These are phyloP conservation scores for Psephotus haematonotus DNA, from an alignment of 2,113 vertebrate species.

Conservation along the genomic window DNA sequence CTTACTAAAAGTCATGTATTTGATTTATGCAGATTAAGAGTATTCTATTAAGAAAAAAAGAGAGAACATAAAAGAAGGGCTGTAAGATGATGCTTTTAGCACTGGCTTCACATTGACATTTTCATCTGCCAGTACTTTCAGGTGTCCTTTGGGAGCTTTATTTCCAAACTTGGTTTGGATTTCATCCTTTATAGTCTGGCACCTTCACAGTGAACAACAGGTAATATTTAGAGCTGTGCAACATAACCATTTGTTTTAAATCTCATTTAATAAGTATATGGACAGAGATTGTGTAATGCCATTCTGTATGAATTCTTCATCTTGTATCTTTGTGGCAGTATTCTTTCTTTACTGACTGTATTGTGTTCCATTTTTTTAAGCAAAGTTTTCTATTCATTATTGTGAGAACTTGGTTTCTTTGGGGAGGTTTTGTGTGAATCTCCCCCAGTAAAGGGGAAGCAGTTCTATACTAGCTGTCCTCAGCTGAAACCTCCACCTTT, in stretches of 20 bases:
- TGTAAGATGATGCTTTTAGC: not conserved
- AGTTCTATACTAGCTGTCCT: not conserved
- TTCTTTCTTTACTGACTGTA: not conserved
- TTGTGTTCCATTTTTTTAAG: not conserved
- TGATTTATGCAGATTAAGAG: not conserved
- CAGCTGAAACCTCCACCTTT: not conserved
- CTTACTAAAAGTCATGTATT: not conserved
- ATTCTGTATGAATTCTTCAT: not conserved
- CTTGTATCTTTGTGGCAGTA: not conserved
- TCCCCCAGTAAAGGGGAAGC: not conserved
- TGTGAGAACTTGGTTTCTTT: not conserved
- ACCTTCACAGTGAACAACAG: not conserved
- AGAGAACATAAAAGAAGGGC: not conserved
- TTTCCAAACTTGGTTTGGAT: not conserved
- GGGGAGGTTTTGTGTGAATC: not conserved
- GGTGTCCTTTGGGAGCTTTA: not conserved
- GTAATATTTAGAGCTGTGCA: not conserved
- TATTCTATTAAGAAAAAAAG: not conserved
- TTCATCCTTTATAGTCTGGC: not conserved
- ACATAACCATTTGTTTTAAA: not conserved
- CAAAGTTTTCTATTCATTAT: not conserved
- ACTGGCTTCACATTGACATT: not conserved
- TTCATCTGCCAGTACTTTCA: not conserved
- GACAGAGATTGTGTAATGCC: not conserved
- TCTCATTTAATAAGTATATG: not conserved